Base-by-base conservation (phyloP, 2,113 vertebrate genomes). In the Myodes glareolus region DNA sequence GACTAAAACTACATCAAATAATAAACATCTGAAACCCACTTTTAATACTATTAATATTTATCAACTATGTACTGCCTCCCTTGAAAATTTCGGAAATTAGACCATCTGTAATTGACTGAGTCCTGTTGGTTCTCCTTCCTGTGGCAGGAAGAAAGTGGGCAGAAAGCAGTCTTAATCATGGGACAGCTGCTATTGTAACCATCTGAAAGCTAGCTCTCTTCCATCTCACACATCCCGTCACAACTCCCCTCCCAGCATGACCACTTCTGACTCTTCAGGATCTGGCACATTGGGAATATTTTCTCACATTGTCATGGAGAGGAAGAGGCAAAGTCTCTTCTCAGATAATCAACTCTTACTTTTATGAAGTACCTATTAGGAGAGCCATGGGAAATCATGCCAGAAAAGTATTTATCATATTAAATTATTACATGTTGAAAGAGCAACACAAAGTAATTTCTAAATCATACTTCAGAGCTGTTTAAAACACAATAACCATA, bases 341-440 rank as follows among this genome's bases (percentile, higher is more conserved):
- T 96, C 36, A 61, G 90, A 78, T 86, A 97, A 95, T 85, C 95
- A 98, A 93, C 42, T 90, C 58, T 27, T 81, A 77, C 93, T 96
- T 98, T 95, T 91, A 92, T 94, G n/a, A 94, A 92, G 84, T 80
- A 85, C 81, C 9, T 96, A 78, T 91, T 94, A 96, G 19, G 27
- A 63, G 36, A 97, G 78, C 63, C 65, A 45, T 88, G 33, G 93
- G 73, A 33, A 94, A 97, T 77, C 72, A 73, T 95, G 31, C 5
- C 94, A 94, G 75, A 97, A 96, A 97, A 78, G 52, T 73, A 45
- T 93, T 1, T 4, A 82, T 88, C 96, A 73, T 96, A 94, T 92
- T 92, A 94, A 88, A 88, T 78, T 94, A 27, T 72, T 90, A 55
- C 25, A 87, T 80, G 73, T 88, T 92, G 52, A 90, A 97, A 95